A percentile compares a stretch with the other conserved stretches of the same genome.
Evolutionary conservation across 2,113 vertebrate genomes (phyloP).

Genomic region (Capra hircus): DNA sequence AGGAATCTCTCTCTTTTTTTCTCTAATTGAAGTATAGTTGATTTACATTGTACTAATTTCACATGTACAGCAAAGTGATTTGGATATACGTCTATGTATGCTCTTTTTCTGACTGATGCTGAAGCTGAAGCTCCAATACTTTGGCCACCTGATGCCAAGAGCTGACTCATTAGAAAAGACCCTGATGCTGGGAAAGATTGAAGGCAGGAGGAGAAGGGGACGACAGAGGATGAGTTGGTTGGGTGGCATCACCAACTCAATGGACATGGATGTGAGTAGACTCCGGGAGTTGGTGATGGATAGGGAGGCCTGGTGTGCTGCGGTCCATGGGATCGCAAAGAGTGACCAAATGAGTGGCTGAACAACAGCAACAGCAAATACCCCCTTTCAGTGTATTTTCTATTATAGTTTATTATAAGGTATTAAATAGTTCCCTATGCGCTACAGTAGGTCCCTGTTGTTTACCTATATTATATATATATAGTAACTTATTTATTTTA

Average conservation of each 20-base stretch:
- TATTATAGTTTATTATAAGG: not conserved
- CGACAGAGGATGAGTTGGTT: not conserved
- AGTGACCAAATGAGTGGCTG: not conserved
- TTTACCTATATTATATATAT: not conserved
- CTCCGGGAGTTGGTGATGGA: not conserved
- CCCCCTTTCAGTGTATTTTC: not conserved
- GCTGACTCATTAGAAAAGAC: not conserved
- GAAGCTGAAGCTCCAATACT: not conserved
- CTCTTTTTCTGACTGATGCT: not conserved
- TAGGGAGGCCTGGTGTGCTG: not conserved
- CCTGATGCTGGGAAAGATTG: not conserved
- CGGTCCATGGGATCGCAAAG: accelerated
- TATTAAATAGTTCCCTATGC: not conserved
- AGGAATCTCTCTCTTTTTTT: not conserved
- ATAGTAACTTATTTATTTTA: not conserved
- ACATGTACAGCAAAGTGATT: not conserved
- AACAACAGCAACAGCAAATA: not conserved
- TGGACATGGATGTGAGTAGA: not conserved
- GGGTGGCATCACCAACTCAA: not conserved
- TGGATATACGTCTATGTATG: not conserved
- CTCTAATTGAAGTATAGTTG: not conserved
- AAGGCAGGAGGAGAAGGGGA: not conserved
- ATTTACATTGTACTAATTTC: not conserved
- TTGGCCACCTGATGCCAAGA: not conserved
- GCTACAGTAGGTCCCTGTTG: not conserved